Evolutionary conservation across 2,797 vertebrate genomes (phyloP), one percentile per base, ranked within the genome.

Genomic region (Scleropages formosus): DNA sequence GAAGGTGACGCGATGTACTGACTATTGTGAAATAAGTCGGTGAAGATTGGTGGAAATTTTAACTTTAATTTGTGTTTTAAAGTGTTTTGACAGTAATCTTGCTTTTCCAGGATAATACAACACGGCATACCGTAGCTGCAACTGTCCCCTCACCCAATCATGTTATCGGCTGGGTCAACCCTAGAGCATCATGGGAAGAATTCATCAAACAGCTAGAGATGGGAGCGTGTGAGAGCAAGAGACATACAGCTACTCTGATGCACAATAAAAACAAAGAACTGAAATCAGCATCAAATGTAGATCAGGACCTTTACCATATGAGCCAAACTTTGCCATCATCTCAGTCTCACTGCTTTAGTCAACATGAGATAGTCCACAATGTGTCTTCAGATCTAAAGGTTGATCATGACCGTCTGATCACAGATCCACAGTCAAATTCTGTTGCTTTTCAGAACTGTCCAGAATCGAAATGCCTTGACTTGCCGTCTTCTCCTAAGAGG

Each of bases 121-220:
- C 69, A 77, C 73, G 73, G 1, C 39, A 77, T 18, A 60, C 72
- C 31, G 13, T 74, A 46, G 47, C 39, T 10, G 66, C 11, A 0
- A 18, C 75, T 24, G 84, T 75, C 59, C 66, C 90, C 78, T 0
- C 82, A 63, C 80, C 93, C 0, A 77, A 65, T 47, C 96, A 98
- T 0, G 80, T 96, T 24, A 82, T 85, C 0, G 91, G 91, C 15
- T 95, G 92, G 91, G 88, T 98, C 0, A 92, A 95, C 81, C 92
- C 95, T 0, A 80, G 76, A 0, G 88, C 88, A 65, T 90, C 93
- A 0, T 96, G 95, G 92, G 80, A 91, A 9, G 81, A 86, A n/a
- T 94, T 97, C 60, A 75, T 93, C 1, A 13, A 83, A 73, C 89
- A 95, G 76, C 81, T 89, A 22, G 84, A 77, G 58, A 20, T 75